Evolutionary conservation across 2,113 vertebrate genomes (phyloP).

Genomic region (Leptocoma aspasia): DNA sequence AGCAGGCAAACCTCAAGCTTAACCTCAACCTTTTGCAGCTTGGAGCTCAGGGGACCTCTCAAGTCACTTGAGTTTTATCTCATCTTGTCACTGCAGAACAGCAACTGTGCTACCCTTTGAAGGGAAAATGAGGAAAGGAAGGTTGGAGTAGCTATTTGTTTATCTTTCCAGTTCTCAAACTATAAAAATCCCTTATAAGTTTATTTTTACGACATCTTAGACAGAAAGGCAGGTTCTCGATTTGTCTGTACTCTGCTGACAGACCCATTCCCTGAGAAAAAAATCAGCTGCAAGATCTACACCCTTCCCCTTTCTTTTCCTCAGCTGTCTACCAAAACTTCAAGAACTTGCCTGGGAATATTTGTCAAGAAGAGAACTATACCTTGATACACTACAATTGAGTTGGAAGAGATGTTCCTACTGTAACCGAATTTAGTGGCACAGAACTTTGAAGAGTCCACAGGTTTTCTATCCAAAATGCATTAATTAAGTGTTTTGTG

Average conservation of each 20-base stretch:
- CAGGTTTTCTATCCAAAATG: background rate
- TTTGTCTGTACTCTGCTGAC: background rate
- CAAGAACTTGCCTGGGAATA: background rate
- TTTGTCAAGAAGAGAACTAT: background rate
- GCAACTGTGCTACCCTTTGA: background rate
- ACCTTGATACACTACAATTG: background rate
- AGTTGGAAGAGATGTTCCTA: background rate
- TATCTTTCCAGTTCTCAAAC: background rate
- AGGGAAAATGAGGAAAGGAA: background rate
- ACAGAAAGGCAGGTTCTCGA: background rate
- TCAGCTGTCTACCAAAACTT: background rate
- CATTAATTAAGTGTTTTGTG: background rate
- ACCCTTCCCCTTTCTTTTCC: background rate
- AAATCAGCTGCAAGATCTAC: background rate
- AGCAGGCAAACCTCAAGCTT: conserved; percentile 42
- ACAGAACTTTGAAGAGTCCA: background rate
- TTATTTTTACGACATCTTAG: background rate
- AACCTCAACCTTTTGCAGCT: conserved; percentile 23
- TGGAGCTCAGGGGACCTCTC: background rate
- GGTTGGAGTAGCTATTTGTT: background rate
- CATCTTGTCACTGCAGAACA: conserved; percentile 3
- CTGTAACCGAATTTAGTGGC: background rate
- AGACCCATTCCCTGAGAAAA: background rate
- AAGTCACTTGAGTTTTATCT: conserved; percentile 37
- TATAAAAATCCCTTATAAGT: background rate